Percentiles rank a stretch among this genome's conserved stretches.
phyloP scores from a whole-genome alignment of 2,888 invertebrate genomes.

The Drosophila maculinotata region DNA sequence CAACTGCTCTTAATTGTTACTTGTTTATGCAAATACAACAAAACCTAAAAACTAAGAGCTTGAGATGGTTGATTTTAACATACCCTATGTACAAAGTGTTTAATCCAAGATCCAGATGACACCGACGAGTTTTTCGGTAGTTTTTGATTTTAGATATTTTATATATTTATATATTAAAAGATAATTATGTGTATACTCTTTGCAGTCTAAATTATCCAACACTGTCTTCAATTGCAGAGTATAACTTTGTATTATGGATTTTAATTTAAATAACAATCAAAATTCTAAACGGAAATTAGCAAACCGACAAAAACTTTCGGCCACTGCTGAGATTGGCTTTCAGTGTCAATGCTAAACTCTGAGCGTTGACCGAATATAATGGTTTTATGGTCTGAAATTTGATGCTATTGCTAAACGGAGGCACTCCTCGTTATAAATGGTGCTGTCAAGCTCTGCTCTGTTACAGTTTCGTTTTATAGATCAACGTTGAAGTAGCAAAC shows the following conservation, averaged over 20 bases:
- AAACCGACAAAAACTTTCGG: constrained; percentile 35
- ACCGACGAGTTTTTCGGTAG: too few relatives aligned
- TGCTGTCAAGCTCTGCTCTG: constrained; percentile 34
- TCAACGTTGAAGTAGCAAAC: constrained; percentile 43
- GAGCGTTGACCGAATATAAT: constrained; percentile 46
- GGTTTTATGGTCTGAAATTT: constrained; percentile 53
- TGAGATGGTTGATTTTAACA: neutral
- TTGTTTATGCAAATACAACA: constrained; percentile 16
- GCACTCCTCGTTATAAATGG: constrained; percentile 60
- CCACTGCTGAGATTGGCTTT: constrained; percentile 46
- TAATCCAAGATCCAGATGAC: too few relatives aligned
- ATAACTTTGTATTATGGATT: constrained; percentile 22
- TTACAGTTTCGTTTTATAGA: constrained; percentile 66
- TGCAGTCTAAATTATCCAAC: constrained; percentile 6
- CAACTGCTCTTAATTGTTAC: constrained; percentile 42
- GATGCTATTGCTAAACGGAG: constrained; percentile 46
- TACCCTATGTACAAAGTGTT: constrained; percentile 16
- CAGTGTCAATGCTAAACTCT: constrained; percentile 33
- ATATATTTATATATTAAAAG: too few relatives aligned
- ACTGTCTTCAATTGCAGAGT: neutral
- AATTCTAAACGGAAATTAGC: constrained; percentile 76
- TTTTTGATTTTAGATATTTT: too few relatives aligned
- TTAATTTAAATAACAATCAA: constrained; percentile 72
- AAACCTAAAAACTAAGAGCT: neutral
- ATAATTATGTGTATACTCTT: neutral